phyloP scores from a whole-genome alignment of 37 sponge, comb jelly and placozoan species.

The Corticium candelabrum region DNA sequence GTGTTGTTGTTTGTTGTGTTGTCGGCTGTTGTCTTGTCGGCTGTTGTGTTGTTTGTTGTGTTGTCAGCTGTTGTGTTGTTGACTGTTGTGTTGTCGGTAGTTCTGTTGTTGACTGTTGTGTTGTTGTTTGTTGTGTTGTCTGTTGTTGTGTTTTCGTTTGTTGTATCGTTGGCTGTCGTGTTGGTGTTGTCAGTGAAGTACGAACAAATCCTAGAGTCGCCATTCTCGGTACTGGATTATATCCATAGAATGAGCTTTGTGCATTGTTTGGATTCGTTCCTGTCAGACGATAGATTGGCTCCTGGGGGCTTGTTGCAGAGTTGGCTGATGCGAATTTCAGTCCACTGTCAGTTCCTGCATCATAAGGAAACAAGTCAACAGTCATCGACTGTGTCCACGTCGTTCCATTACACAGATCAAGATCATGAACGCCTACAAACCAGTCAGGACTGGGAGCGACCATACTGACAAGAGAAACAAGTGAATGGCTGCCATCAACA shows the following conservation, averaged over 20 bases:
- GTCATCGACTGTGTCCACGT: neutral
- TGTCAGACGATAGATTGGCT: neutral
- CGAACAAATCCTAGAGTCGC: neutral
- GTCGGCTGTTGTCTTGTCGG: no score
- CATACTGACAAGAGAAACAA: conserved; percentile 3
- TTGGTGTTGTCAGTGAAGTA: no score
- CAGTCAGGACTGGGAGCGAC: conserved; percentile 10
- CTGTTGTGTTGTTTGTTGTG: no score
- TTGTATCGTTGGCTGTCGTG: no score
- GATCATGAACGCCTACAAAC: conserved; percentile 8
- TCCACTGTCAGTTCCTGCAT: conserved; percentile 8
- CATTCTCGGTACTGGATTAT: neutral
- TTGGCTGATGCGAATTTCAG: conserved; percentile 1
- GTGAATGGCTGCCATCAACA: neutral
- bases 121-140: no score
- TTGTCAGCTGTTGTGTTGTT: no score
- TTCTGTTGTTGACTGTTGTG: no score
- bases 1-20: no score
- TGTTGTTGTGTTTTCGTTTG: no score
- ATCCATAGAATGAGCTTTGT: neutral
- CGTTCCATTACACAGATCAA: neutral
- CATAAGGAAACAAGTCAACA: neutral
- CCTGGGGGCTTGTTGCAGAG: neutral
- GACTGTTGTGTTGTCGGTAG: no score
- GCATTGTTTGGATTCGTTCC: neutral